Percentiles rank a stretch among this genome's conserved stretches.
Conservation (phyloP, 2,113 vertebrate genomes). For the Leptobrachium leishanense region DNA sequence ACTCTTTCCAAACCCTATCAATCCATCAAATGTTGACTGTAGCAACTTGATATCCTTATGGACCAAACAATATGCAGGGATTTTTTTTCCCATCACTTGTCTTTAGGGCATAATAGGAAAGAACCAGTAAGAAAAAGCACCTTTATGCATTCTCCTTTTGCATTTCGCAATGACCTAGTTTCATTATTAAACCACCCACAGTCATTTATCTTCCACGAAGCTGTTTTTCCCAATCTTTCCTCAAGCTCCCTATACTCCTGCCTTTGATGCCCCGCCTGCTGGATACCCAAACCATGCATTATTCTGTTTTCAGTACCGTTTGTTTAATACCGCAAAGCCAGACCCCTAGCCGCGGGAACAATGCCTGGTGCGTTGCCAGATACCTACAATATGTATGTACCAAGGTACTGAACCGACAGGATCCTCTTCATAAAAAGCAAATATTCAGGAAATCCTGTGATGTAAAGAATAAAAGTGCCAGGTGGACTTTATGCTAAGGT, state of each 20-base stretch:
- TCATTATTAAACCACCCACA: conserved; percentile 4
- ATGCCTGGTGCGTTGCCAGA: not conserved
- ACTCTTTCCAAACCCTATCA: no score
- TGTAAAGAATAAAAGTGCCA: no score
- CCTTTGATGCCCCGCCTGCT: conserved; percentile 8
- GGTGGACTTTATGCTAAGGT: no score
- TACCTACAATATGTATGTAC: not conserved
- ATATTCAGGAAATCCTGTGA: not conserved
- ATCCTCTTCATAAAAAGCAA: no score
- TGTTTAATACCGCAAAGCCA: not conserved
- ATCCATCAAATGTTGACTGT: no score
- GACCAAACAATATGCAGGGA: no score
- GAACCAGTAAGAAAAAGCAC: not conserved
- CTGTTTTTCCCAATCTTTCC: not conserved
- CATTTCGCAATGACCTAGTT: conserved; percentile 1
- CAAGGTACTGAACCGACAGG: not conserved
- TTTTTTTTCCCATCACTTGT: not conserved
- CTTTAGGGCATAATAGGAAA: not conserved
- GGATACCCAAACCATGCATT: conserved; percentile 16
- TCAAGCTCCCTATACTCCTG: not conserved
- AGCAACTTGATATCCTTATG: no score
- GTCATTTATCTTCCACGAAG: not conserved
- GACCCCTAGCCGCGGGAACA: not conserved
- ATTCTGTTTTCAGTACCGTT: conserved; percentile 2
- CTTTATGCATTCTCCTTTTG: conserved; percentile 13